Evolutionary conservation across 2,888 invertebrate genomes (phyloP).

Genomic region (Lypha dubia): DNA sequence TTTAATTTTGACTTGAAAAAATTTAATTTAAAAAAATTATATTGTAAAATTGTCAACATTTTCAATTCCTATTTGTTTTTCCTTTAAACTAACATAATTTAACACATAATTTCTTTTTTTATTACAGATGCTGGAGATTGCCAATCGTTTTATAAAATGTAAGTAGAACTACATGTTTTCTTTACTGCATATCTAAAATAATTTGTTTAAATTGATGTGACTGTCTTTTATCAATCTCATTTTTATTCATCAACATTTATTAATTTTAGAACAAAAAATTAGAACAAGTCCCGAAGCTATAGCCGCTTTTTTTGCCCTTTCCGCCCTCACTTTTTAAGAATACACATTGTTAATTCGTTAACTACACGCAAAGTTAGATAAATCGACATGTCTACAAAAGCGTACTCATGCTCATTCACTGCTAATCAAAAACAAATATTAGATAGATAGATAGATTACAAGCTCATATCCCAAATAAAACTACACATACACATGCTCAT

Average conservation of each 20-base stretch:
- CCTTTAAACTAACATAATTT: too few relatives aligned
- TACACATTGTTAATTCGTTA: conserved; percentile 66
- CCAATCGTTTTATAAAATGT: background rate
- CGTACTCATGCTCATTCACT: conserved; percentile 27
- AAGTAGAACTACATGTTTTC: background rate
- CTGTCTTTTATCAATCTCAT: conserved; percentile 1
- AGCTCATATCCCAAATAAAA: conserved; percentile 32
- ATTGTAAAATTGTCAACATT: background rate
- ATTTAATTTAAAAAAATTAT: background rate
- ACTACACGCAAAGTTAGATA: conserved; percentile 65
- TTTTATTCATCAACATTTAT: conserved; percentile 43
- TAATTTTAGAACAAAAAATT: conserved; percentile 27
- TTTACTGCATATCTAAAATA: too few relatives aligned
- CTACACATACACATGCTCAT: conserved; percentile 37
- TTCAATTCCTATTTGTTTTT: too few relatives aligned
- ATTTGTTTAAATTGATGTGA: too few relatives aligned
- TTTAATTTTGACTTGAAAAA: background rate
- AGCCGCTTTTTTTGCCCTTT: background rate
- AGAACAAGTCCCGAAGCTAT: background rate
- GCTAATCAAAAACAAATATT: conserved; percentile 50
- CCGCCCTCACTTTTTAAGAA: background rate
- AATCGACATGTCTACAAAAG: conserved; percentile 48
- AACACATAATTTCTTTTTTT: background rate
- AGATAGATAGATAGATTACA: conserved; percentile 46
- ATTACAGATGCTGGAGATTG: background rate